Conservation (phyloP, 2,113 vertebrate genomes). For the Rynchops niger region DNA sequence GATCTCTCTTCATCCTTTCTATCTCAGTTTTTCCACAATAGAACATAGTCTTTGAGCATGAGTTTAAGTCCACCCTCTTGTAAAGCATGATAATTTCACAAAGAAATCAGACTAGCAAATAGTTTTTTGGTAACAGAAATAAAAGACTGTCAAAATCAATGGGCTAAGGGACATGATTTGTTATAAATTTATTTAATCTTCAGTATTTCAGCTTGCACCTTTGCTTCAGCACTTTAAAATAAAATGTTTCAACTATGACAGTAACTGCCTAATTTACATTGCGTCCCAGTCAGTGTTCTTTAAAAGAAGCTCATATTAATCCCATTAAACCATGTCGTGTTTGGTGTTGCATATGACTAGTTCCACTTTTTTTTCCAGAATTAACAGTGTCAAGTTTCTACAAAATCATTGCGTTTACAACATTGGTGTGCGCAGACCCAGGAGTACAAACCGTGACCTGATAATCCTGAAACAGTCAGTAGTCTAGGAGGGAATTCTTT, state of each 20-base stretch:
- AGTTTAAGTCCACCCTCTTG: slow-evolving; percentile 25
- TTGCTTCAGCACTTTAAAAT: slow-evolving; percentile 74
- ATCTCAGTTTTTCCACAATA: background rate
- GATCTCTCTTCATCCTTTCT: background rate
- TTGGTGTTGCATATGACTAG: slow-evolving; percentile 63
- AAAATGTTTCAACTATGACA: slow-evolving; percentile 65
- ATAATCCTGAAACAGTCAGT: slow-evolving; percentile 75
- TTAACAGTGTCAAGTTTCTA: slow-evolving; percentile 73
- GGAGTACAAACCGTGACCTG: slow-evolving; percentile 69
- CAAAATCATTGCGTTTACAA: slow-evolving; percentile 69
- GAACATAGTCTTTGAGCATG: slow-evolving; percentile 22
- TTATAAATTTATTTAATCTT: slow-evolving; percentile 76
- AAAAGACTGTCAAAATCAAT: slow-evolving; percentile 65
- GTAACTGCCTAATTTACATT: slow-evolving; percentile 67
- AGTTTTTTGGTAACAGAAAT: slow-evolving; percentile 39
- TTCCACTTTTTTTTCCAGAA: slow-evolving; percentile 61
- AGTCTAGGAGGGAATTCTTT: slow-evolving; percentile 45
- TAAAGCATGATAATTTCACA: slow-evolving; percentile 17
- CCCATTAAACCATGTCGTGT: slow-evolving; percentile 64
- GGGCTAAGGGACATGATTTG: slow-evolving; percentile 63
- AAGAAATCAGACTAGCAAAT: slow-evolving; percentile 14
- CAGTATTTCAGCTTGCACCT: slow-evolving; percentile 71
- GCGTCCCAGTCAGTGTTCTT: slow-evolving; percentile 59
- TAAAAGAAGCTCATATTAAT: slow-evolving; percentile 59
- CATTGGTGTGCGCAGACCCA: slow-evolving; percentile 57